Base-by-base conservation (phyloP, 2,888 invertebrate species). In the Agonopterix heracliana region DNA sequence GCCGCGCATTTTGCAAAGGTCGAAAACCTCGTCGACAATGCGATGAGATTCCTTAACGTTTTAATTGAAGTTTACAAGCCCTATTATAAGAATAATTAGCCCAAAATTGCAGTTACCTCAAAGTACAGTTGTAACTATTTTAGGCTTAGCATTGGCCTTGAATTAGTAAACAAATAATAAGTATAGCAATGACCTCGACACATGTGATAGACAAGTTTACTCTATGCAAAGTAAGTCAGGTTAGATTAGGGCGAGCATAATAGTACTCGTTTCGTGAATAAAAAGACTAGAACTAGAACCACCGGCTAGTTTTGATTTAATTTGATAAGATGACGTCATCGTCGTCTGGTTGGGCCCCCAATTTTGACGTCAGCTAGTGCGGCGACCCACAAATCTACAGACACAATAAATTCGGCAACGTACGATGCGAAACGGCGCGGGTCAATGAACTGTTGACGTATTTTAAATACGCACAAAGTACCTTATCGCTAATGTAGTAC, bases 371-470 rank as follows among this genome's bases (percentile, higher is more conserved):
- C 81, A 83, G 77, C 71, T 78, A 81, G 78, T 77, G 74, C 78
- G 78, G 75, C 83, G 86, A 87, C 87, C 87, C 80, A 87, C 81
- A 87, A 86, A 86, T 84, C 85, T 87, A 87, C 84, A 87, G 85
- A 85, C 87, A 87, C 85, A 86, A 84, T 85, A 81, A 84, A 81
- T 81, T 85, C 80, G 79, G 72, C 80, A 80, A 76, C 79, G 79
- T 78, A 78, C 79, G 75, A 71, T 74, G 82, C 81, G 75, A 84
- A 84, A 72, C 77, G 70, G 70, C 69, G 70, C 70, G 74, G 82
- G 79, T 86, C 86, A 80, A 76, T 73, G 86, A 85, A 83, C 87
- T 81, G 79, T 78, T 87, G 86, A 87, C 86, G 86, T 86, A 82
- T 86, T 83, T 82, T 72, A 82, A 84, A 86, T 84, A 84, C 84